These are phyloP conservation scores for Hyphantria cunea DNA, from an alignment of 1,140 invertebrate genomes.

Conservation along the genomic window DNA sequence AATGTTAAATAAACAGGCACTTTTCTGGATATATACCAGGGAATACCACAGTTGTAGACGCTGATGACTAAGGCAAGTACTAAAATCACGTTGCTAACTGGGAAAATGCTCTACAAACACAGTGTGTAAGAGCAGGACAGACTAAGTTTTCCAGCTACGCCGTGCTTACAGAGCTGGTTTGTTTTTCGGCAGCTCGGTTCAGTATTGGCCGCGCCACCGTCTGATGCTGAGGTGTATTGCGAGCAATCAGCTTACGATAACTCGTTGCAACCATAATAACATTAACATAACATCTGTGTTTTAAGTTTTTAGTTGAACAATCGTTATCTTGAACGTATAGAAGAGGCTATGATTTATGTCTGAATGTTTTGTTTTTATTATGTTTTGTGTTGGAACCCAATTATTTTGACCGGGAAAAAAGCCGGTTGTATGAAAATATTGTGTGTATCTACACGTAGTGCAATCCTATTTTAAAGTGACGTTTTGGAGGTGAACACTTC, in stretches of 20 bases:
- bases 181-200: conserved; percentile 55
- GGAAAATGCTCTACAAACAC: conserved; percentile 29
- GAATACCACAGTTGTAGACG: conserved; percentile 25
- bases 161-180: conserved; percentile 41
- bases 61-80: conserved; percentile 38
- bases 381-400: conserved; percentile 47
- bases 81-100: conserved; percentile 33
- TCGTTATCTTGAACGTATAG: conserved; percentile 26
- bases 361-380: conserved; percentile 41
- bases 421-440: conserved; percentile 54
- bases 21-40: conserved; percentile 39
- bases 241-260: conserved; percentile 37
- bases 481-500: conserved; percentile 31
- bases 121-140: conserved; percentile 41
- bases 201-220: conserved; percentile 62
- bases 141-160: conserved; percentile 42
- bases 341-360: conserved; percentile 40
- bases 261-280: conserved; percentile 38
- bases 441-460: conserved; percentile 49
- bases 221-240: conserved; percentile 45
- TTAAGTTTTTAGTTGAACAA: conserved; percentile 24
- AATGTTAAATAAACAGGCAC: conserved; percentile 41
- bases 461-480: conserved; percentile 47
- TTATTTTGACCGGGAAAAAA: conserved; percentile 66
- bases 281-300: conserved; percentile 36